These are phyloP conservation scores for Arge pagana DNA, from an alignment of 2,888 invertebrate species.

Conservation along the genomic window DNA sequence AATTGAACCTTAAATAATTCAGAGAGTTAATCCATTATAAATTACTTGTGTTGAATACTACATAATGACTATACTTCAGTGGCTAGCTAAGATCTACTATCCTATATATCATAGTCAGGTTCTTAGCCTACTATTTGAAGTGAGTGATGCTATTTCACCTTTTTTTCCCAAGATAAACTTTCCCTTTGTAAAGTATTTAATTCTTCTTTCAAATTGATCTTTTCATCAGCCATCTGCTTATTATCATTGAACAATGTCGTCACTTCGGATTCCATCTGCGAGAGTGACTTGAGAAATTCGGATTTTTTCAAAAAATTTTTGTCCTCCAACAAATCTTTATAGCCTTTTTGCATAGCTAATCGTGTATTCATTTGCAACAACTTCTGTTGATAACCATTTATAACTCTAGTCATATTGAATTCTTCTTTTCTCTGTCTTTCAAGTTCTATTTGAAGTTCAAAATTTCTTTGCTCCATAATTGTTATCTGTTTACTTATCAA, in stretches of 20 bases:
- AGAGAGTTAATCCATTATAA: not conserved
- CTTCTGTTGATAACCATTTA: conserved; percentile 67
- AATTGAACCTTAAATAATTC: conserved; percentile 57
- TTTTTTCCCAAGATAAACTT: conserved; percentile 80
- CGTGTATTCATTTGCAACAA: conserved; percentile 59
- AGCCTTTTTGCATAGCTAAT: conserved; percentile 60
- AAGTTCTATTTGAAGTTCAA: conserved; percentile 70
- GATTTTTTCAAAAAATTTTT: conserved; percentile 62
- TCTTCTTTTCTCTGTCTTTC: conserved; percentile 64
- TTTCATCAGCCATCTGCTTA: conserved; percentile 68
- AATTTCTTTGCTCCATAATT: conserved; percentile 75
- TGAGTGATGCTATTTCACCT: conserved; percentile 59
- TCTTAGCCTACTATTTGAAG: not conserved
- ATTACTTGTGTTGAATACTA: too few relatives aligned
- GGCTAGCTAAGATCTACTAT: not conserved
- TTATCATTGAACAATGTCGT: conserved; percentile 72
- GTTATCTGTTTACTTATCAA: conserved; percentile 70
- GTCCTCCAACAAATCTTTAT: conserved; percentile 62
- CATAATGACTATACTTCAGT: too few relatives aligned
- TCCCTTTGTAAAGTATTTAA: conserved; percentile 69
- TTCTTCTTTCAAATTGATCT: conserved; percentile 67
- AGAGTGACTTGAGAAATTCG: conserved; percentile 60
- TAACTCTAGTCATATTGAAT: conserved; percentile 63
- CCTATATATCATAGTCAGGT: not conserved
- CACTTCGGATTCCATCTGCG: conserved; percentile 73